Conservation (phyloP, 1,140 invertebrate species). For the Diploscapter pachys region DNA sequence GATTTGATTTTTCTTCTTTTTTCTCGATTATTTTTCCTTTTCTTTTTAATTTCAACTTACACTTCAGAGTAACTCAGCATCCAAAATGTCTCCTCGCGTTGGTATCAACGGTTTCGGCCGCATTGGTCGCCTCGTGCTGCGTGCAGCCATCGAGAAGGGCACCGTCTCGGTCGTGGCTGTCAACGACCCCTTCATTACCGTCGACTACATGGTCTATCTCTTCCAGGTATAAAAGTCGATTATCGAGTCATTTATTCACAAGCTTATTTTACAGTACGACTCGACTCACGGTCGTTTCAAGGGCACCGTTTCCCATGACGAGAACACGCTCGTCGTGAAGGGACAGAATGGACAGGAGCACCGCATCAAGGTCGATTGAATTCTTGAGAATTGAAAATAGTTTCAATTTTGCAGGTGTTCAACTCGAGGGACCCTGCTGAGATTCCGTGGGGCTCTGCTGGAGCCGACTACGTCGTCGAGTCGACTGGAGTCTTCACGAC, state of each 20-base stretch:
- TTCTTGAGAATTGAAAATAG: conserved; percentile 19
- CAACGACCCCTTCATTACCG: conserved; percentile 65
- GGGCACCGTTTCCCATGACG: not conserved
- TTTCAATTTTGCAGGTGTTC: conserved; percentile 59
- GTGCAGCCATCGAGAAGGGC: conserved; percentile 77
- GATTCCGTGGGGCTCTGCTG: conserved; percentile 13
- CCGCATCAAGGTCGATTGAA: conserved; percentile 20
- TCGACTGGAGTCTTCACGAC: conserved; percentile 96
- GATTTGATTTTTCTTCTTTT: no score
- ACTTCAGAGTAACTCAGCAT: no score
- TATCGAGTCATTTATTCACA: conserved; percentile 44
- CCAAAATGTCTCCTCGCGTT: conserved; percentile 14
- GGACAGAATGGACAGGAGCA: not conserved
- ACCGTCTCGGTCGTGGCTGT: conserved; percentile 65
- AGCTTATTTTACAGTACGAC: conserved; percentile 94
- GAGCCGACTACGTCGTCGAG: conserved; percentile 60
- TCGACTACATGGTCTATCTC: conserved; percentile 67
- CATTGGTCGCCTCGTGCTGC: conserved; percentile 87
- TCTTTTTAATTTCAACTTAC: no score
- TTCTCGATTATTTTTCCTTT: no score
- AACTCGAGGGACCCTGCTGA: conserved; percentile 20
- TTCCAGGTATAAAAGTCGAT: not conserved
- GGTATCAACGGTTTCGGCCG: conserved; percentile 74
- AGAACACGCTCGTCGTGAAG: not conserved
- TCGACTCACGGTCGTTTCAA: conserved; percentile 86